Evolutionary conservation across 2,888 invertebrate species (phyloP).

Genomic region (Eristalinus aeneus): DNA sequence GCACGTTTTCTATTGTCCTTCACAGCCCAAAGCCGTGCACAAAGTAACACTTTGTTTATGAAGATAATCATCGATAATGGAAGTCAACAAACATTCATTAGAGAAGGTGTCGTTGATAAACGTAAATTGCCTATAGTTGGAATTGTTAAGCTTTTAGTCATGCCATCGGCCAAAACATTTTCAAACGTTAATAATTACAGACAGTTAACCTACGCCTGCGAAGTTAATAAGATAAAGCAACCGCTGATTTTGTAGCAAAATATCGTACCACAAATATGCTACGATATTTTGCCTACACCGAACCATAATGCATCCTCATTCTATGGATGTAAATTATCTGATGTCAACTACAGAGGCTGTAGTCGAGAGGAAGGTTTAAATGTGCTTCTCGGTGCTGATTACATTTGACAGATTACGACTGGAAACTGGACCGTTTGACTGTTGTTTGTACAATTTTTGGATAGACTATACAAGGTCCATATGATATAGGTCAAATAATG

Average conservation of each 20-base stretch:
- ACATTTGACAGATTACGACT: background rate
- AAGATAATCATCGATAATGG: conserved; percentile 5
- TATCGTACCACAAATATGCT: background rate
- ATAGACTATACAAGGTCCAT: background rate
- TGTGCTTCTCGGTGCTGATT: background rate
- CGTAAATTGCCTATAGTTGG: background rate
- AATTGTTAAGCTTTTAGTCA: background rate
- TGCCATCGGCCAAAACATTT: background rate
- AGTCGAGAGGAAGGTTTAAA: background rate
- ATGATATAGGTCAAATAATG: too few relatives aligned
- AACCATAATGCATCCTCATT: background rate
- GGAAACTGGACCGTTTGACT: background rate
- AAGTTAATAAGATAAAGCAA: background rate
- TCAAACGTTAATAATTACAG: background rate
- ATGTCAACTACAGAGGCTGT: too few relatives aligned
- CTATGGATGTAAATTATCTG: too few relatives aligned
- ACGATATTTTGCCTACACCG: background rate
- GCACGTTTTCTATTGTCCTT: too few relatives aligned
- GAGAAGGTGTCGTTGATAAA: background rate
- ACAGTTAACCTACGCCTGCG: background rate
- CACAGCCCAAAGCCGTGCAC: too few relatives aligned
- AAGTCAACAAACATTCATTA: background rate
- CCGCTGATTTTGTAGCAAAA: background rate
- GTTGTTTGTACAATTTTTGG: background rate
- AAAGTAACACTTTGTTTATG: background rate